Conservation (phyloP, 2,797 vertebrate genomes). For the Chelmon rostratus region DNA sequence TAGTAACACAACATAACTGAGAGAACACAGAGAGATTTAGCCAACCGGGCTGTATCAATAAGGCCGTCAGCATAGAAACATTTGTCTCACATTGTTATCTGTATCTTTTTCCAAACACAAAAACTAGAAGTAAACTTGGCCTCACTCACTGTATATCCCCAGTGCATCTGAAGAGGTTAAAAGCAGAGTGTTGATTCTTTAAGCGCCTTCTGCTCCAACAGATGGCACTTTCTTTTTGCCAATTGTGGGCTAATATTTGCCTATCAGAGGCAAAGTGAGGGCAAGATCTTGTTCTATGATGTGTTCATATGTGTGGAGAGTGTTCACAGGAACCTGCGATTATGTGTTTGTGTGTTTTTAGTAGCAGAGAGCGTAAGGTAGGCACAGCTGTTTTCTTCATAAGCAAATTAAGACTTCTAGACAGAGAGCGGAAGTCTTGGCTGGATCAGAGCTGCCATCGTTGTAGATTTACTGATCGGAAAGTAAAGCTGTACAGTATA, state of each 20-base stretch:
- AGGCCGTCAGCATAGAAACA: slow-evolving; percentile 31
- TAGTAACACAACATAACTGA: slow-evolving; percentile 74
- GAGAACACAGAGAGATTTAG: slow-evolving; percentile 52
- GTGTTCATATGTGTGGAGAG: not conserved
- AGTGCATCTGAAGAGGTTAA: slow-evolving; percentile 49
- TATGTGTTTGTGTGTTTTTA: slow-evolving; percentile 21
- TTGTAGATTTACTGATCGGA: not conserved
- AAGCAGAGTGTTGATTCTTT: slow-evolving; percentile 24
- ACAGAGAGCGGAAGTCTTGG: not conserved
- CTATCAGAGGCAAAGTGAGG: slow-evolving; percentile 2
- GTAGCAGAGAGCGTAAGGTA: slow-evolving; percentile 25
- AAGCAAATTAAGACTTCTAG: not conserved
- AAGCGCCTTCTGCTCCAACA: slow-evolving; percentile 42
- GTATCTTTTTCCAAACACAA: slow-evolving; percentile 7
- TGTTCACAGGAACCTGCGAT: slow-evolving; percentile 16
- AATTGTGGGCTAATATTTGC: slow-evolving; percentile 44
- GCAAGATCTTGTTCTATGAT: slow-evolving; percentile 11
- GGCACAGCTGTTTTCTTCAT: slow-evolving; percentile 37
- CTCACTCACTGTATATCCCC: not conserved
- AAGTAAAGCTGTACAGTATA: not conserved
- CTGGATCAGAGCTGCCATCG: not conserved
- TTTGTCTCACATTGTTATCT: slow-evolving; percentile 19
- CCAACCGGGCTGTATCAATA: slow-evolving; percentile 51
- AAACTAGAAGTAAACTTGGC: not conserved
- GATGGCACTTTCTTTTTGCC: slow-evolving; percentile 14